Evolutionary conservation across 2,888 invertebrate species (phyloP).

Genomic region (Trichogramma dendrolimi): DNA sequence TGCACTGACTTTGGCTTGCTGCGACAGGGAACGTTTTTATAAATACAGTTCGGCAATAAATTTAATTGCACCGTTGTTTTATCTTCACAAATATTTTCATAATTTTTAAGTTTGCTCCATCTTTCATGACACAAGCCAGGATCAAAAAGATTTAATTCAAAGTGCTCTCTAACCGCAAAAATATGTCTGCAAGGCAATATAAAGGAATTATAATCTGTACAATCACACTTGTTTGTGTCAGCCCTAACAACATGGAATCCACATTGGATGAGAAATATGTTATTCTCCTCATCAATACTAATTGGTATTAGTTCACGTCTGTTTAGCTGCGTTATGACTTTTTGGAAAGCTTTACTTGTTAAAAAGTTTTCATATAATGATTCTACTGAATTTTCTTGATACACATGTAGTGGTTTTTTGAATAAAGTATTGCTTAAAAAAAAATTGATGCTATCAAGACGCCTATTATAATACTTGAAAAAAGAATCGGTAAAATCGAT

Average conservation of each 20-base stretch:
- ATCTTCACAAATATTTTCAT: no score
- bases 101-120: conserved; percentile 1
- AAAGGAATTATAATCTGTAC: neutral
- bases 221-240: no score
- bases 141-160: neutral
- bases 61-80: no score
- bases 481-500: neutral
- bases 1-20: neutral
- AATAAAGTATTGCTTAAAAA: neutral
- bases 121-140: neutral
- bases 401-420: no score
- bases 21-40: neutral
- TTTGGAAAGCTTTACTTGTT: no score
- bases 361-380: no score
- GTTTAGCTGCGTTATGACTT: no score
- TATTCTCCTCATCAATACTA: no score
- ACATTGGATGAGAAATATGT: no score
- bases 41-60: neutral
- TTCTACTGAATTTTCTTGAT: no score
- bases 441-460: neutral
- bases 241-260: no score
- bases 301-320: no score
- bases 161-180: conserved; percentile 1
- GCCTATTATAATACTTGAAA: neutral
- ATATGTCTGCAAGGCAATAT: conserved; percentile 3